Percentiles rank a stretch among this genome's conserved stretches.
Conservation (phyloP, 2,888 invertebrate genomes). For the Phaonia tiefii region DNA sequence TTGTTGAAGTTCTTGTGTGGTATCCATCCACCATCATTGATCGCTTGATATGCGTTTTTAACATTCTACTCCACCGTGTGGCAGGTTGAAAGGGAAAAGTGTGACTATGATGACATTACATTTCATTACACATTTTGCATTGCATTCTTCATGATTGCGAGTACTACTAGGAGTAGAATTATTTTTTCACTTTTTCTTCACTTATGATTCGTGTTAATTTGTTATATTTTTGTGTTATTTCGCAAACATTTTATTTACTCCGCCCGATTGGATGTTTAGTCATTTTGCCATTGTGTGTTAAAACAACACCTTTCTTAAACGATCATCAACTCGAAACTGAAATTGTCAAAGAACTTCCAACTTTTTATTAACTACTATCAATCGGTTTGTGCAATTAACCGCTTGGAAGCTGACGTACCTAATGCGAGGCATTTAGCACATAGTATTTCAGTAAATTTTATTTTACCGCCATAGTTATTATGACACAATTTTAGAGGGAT, state of each 20-base stretch:
- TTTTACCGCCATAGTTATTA: no score
- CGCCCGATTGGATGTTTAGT: neutral
- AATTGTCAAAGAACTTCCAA: conserved; percentile 62
- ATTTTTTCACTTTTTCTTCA: no score
- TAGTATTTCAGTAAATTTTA: no score
- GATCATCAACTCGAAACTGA: conserved; percentile 63
- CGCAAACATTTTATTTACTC: neutral
- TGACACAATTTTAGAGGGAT: no score
- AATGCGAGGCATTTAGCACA: no score
- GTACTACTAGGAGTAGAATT: no score
- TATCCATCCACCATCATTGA: conserved; percentile 51
- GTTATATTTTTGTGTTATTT: conserved; percentile 4
- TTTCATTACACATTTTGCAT: conserved; percentile 10
- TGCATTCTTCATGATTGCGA: no score
- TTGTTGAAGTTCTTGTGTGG: conserved; percentile 59
- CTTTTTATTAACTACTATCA: conserved; percentile 63
- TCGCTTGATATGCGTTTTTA: conserved; percentile 51
- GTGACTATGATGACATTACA: conserved; percentile 46
- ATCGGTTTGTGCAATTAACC: conserved; percentile 26
- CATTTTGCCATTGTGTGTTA: neutral
- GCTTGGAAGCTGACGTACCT: neutral
- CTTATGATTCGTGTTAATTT: neutral
- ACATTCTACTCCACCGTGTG: neutral
- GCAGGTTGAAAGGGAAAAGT: conserved; percentile 65
- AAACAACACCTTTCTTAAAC: conserved; percentile 63